Evolutionary conservation across 2,888 invertebrate species (phyloP), one percentile per base, ranked within the genome.

Genomic region (Standfussiana lucernea): DNA sequence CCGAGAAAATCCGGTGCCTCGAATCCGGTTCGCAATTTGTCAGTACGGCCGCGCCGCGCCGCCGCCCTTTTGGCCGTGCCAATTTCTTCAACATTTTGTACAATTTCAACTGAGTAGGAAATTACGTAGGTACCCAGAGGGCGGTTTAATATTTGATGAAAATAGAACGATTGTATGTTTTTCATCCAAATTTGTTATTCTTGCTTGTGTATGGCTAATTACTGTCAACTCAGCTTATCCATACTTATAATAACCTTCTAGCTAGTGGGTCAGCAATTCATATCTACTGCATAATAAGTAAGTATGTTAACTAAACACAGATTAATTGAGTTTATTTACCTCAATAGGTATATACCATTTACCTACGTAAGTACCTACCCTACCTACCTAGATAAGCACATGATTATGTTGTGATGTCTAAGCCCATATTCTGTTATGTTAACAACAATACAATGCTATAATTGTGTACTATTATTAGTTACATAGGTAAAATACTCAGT

Each of bases 291-390:
- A 50, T 64, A 32, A 59, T 53, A n/a, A 53, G 2, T 24, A 72
- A 50, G n/a, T 62, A 21, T 75, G 64, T 37, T 28, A 62, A 18
- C 45, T 45, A 77, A 59, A 75, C 61, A 62, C 6, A 28, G 64
- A 76, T 77, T 11, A 47, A 47, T 40, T 47, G n/a, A 37, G 37
- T 62, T 64, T 70, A 71, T 79, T 69, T 78, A 53, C 79, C 79
- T 53, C 42, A 77, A 42, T 62, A 28, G n/a, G n/a, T n/a, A n/a
- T 42, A 68, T 28, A 50, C 59, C 32, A 35, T 5, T 61, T 50
- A 65, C 7, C 56, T 18, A 56, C 28, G 6, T 28, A 15, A n/a
- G 28, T 1, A 28, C 10, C 6, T 56, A 7, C 53, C 32, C 4
- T 59, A 59, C 35, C 61, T 61, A 61, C 21, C 13, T 37, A 62